phyloP scores from a whole-genome alignment of 2,797 vertebrate species.

The Diplodus puntazzo region DNA sequence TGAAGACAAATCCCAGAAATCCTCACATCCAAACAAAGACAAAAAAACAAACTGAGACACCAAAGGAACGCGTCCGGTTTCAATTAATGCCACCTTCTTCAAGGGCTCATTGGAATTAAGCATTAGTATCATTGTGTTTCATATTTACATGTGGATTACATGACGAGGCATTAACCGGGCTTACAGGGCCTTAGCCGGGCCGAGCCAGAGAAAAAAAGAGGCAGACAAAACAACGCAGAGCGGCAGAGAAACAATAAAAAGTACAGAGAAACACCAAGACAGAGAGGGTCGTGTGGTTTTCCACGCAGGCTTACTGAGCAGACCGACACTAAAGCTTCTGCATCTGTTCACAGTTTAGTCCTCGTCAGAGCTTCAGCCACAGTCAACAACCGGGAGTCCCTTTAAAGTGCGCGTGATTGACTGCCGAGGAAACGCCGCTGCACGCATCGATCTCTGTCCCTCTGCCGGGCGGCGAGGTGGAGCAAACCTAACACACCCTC shows the following conservation, averaged over 20 bases:
- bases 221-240: conserved; percentile 35
- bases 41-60: not conserved
- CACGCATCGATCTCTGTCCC: not conserved
- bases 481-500: conserved; percentile 37
- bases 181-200: conserved; percentile 48
- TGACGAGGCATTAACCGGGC: conserved; percentile 63
- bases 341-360: conserved; percentile 70
- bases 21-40: conserved; percentile 34
- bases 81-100: conserved; percentile 59
- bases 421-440: conserved; percentile 5
- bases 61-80: conserved; percentile 32
- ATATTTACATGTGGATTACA: conserved; percentile 74
- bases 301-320: conserved; percentile 42
- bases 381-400: conserved; percentile 54
- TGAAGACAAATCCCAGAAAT: conserved; percentile 43
- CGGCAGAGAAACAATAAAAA: conserved; percentile 31
- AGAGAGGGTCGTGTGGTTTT: conserved; percentile 41
- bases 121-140: conserved; percentile 63
- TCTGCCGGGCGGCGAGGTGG: conserved; percentile 15
- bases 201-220: conserved; percentile 14
- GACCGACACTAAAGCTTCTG: conserved; percentile 47
- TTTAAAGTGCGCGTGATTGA: conserved; percentile 30
- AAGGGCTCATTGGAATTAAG: conserved; percentile 56
- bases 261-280: conserved; percentile 9
- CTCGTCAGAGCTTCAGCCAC: conserved; percentile 42